Evolutionary conservation across 2,888 invertebrate species (phyloP).

Genomic region (Limnephilus rhombicus): DNA sequence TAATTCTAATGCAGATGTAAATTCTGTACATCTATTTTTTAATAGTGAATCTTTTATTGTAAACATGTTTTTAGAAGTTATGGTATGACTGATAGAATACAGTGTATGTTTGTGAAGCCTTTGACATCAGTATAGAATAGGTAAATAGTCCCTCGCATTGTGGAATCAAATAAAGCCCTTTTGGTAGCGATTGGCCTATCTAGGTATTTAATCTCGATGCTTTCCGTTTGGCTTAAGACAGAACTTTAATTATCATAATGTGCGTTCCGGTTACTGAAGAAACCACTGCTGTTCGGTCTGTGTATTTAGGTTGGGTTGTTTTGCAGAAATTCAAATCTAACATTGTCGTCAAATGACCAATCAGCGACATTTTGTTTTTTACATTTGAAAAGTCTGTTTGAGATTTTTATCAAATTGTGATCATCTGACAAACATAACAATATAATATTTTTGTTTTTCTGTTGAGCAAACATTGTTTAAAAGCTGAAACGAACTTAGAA

Average conservation of each 20-base stretch:
- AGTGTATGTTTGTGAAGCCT: background rate
- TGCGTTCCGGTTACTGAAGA: background rate
- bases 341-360: no score
- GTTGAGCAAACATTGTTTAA: no score
- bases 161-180: background rate
- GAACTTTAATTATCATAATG: background rate
- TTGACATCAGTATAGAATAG: background rate
- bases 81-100: background rate
- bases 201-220: background rate
- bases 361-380: no score
- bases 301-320: background rate
- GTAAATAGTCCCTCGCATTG: background rate
- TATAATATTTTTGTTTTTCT: no score
- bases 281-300: background rate
- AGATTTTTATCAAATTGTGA: no score
- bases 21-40: background rate
- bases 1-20: background rate
- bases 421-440: no score
- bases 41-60: background rate
- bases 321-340: no score
- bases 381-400: no score
- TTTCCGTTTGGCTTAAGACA: background rate
- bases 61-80: background rate
- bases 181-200: background rate
- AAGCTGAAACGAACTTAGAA: no score